Base-by-base conservation (phyloP, 2,888 invertebrate genomes). In the Phorcus lineatus region DNA sequence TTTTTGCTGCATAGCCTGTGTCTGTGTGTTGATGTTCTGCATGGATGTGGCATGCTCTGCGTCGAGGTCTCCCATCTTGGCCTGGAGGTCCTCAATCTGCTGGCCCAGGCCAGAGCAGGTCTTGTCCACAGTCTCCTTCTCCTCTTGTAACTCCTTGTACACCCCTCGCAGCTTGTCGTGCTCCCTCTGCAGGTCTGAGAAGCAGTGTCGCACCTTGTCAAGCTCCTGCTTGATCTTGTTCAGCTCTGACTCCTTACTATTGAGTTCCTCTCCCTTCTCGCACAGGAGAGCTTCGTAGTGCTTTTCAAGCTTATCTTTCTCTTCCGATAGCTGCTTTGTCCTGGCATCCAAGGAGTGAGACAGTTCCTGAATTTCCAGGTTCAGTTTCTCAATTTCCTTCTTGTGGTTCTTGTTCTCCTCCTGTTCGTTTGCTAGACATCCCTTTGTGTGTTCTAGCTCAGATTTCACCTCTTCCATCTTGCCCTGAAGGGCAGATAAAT, bases 211-310 rank as follows among this genome's bases (percentile, higher is more conserved):
- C 13, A 81, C 81, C 77, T 81, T 81, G 24, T 83, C 81, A 7
- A 83, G 80, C 28, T 82, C 82, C 28, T 31, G 66, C 55, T 77
- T 76, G 17, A 81, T 22, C 9, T 52, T 82, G 66, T 83, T 85
- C 13, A 83, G 24, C 54, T 88, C 86, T 22, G 82, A 79, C 55
- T 80, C 82, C 17, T 77, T 54, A 76, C 80, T 82, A 22, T 82
- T 70, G n/a, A 85, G 57, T 75, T 86, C 84, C 53, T 83, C 82
- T 24, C 86, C 81, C 76, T 83, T 87, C 40, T 85, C 84, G 16
- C 81, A 85, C 11, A 87, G 31, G 31, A 22, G 52, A n/a, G 78
- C 57, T 77, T 80, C 78, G 47, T 66, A 55, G 76, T 84, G 82
- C 82, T 86, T 89, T 62, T 86, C 86, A 53, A 81, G 31, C 24